phyloP scores from a whole-genome alignment of 2,888 invertebrate species.

The Rhagonycha fulva region DNA sequence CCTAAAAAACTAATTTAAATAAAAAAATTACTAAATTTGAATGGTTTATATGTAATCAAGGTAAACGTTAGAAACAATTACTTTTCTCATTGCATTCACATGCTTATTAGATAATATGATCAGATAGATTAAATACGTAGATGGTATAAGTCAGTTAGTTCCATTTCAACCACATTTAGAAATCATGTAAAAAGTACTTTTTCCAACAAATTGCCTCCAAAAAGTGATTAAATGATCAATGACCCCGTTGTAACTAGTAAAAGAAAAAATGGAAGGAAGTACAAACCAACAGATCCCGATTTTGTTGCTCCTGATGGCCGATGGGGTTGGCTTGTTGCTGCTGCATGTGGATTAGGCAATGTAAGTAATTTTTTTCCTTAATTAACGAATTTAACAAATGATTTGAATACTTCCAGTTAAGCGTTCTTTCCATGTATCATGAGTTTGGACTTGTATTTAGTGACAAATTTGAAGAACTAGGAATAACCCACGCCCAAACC shows the following conservation, averaged over 20 bases:
- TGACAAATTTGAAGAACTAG: slow-evolving; percentile 63
- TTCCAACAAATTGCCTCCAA: neutral
- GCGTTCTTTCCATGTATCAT: slow-evolving; percentile 69
- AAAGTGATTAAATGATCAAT: neutral
- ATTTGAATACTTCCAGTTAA: slow-evolving; percentile 57
- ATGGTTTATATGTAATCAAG: too few species aligned
- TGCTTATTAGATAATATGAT: too few species aligned
- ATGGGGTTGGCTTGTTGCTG: slow-evolving; percentile 76
- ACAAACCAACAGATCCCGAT: slow-evolving; percentile 52
- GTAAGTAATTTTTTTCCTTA: slow-evolving; percentile 61
- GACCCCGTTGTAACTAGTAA: neutral
- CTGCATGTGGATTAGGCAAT: slow-evolving; percentile 73
- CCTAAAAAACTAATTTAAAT: too few species aligned
- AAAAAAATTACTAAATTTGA: too few species aligned
- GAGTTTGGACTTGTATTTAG: slow-evolving; percentile 75
- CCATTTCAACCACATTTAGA: too few species aligned
- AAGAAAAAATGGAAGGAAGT: slow-evolving; percentile 43
- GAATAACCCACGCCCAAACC: slow-evolving; percentile 67
- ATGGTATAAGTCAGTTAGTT: too few species aligned
- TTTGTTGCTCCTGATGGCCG: slow-evolving; percentile 77
- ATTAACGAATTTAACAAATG: neutral
- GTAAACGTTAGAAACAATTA: too few species aligned
- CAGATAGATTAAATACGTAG: too few species aligned
- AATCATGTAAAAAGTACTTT: neutral
- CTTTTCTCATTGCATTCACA: too few species aligned